Evolutionary conservation across 1,140 invertebrate genomes (phyloP).

Genomic region (Aphidius ervi): DNA sequence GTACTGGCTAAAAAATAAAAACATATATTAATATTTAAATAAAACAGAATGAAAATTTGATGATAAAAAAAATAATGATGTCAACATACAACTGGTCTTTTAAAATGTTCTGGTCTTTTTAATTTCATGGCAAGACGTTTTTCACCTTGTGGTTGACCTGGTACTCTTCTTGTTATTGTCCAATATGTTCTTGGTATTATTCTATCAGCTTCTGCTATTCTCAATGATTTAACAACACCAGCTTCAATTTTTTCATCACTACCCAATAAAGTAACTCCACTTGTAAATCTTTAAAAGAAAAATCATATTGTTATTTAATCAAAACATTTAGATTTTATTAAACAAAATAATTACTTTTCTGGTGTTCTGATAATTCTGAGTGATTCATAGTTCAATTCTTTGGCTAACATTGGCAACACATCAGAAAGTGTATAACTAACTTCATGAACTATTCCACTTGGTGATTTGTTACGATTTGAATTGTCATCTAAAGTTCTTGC

Average conservation of each 20-base stretch:
- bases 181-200: slow-evolving; percentile 33
- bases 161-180: slow-evolving; percentile 35
- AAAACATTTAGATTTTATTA: slow-evolving; percentile 2
- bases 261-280: slow-evolving; percentile 35
- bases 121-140: slow-evolving; percentile 27
- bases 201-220: slow-evolving; percentile 13
- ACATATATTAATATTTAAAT: slow-evolving; percentile 6
- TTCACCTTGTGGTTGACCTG: slow-evolving; percentile 27
- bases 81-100: slow-evolving; percentile 23
- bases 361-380: slow-evolving; percentile 35
- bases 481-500: background rate
- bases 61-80: slow-evolving; percentile 8
- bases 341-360: slow-evolving; percentile 38
- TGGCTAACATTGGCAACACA: slow-evolving; percentile 33
- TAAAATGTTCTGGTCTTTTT: background rate
- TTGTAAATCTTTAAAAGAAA: slow-evolving; percentile 33
- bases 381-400: slow-evolving; percentile 30
- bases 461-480: background rate
- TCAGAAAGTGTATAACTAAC: slow-evolving; percentile 35
- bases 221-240: slow-evolving; percentile 19
- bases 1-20: slow-evolving; percentile 30
- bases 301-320: background rate
- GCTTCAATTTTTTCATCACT: slow-evolving; percentile 17
- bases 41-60: slow-evolving; percentile 7
- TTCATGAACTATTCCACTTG: slow-evolving; percentile 25